Evolutionary conservation across 2,113 vertebrate genomes (phyloP), one percentile per base, ranked within the genome.

Genomic region (Romanogobio albipinnatus): DNA sequence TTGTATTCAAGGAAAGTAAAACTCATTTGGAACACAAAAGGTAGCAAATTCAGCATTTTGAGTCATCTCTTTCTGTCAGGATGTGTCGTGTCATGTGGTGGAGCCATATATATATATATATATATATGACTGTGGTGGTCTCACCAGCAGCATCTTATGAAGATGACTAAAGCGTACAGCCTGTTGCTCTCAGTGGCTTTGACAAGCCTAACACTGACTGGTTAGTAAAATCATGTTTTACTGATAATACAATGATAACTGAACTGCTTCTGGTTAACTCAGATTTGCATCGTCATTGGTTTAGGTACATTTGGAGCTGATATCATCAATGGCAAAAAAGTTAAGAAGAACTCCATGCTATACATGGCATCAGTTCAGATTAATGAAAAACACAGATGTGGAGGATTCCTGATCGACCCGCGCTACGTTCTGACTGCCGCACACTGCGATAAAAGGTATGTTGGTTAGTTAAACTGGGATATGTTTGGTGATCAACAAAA

Each of bases 401-500:
- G 88, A 84, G 90, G 89, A 83, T 88, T 87, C 58, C 82, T 90
- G 33, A 88, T 91, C 14, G 26, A 79, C n/a, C 22, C 62, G 3
- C 77, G 76, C 4, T 89, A 88, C 17, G 84, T 91, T 19, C 70
- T 91, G 9, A 89, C 90, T 0, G 90, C 90, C 45, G 90, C 90
- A 45, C 94, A 95, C 36, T 95, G 94, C 83, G 2, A 76, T 7
- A 0, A 9, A 24, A 6, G 15, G 91, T 91, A 66, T 1, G 43
- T 3, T 66, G n/a, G 56, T 59, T 10, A n/a, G 33, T 2, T 61
- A 17, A 86, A 2, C 9, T 47, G 29, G 49, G 36, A 11, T 33
- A 6, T 80, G 66, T 56, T 58, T 9, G n/a, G n/a, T 19, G 2
- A 45, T 59, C 59, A 2, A 53, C 1, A 2, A 19, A 29, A 49